Percentiles rank a stretch among this genome's conserved stretches.
Conservation (phyloP, 2,797 vertebrate genomes). For the Eutrigla gurnardus region DNA sequence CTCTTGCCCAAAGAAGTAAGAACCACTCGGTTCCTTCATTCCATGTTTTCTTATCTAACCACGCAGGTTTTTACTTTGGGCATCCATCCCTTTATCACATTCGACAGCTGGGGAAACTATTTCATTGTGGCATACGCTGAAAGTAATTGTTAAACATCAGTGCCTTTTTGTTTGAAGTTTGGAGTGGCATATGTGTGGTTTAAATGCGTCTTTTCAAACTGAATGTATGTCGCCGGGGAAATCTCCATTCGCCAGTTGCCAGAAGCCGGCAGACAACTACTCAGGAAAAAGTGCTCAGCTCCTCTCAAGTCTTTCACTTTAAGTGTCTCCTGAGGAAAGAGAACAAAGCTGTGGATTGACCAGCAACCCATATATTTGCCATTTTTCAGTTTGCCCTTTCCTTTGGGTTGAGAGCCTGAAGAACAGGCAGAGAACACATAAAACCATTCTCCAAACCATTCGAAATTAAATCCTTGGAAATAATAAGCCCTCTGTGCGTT, state of each 20-base stretch:
- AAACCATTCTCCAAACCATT: constrained; percentile 31
- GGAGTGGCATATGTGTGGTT: constrained; percentile 29
- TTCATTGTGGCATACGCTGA: constrained; percentile 25
- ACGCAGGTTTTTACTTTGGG: constrained; percentile 45
- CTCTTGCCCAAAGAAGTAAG: constrained; percentile 35
- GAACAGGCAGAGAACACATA: constrained; percentile 26
- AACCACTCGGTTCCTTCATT: constrained; percentile 39
- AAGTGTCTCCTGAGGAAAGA: constrained; percentile 43
- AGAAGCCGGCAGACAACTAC: constrained; percentile 46
- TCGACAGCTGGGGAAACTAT: constrained; percentile 20
- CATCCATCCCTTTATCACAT: constrained; percentile 32
- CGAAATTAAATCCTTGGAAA: constrained; percentile 49
- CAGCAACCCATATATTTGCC: constrained; percentile 50
- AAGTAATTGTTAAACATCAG: constrained; percentile 43
- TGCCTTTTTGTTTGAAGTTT: constrained; percentile 41
- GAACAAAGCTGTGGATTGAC: constrained; percentile 64
- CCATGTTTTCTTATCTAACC: constrained; percentile 51
- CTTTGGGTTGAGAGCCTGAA: constrained; percentile 18
- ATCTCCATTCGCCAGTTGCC: constrained; percentile 58
- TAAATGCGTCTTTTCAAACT: constrained; percentile 48
- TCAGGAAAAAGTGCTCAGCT: constrained; percentile 47
- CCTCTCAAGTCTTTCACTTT: constrained; percentile 51
- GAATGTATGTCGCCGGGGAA: constrained; percentile 46
- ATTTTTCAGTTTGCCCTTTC: constrained; percentile 31
- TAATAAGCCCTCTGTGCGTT: constrained; percentile 62